Percentiles rank a stretch among this genome's conserved stretches.
Evolutionary conservation across 2,113 vertebrate species (phyloP).

Genomic region (Mirza zaza): DNA sequence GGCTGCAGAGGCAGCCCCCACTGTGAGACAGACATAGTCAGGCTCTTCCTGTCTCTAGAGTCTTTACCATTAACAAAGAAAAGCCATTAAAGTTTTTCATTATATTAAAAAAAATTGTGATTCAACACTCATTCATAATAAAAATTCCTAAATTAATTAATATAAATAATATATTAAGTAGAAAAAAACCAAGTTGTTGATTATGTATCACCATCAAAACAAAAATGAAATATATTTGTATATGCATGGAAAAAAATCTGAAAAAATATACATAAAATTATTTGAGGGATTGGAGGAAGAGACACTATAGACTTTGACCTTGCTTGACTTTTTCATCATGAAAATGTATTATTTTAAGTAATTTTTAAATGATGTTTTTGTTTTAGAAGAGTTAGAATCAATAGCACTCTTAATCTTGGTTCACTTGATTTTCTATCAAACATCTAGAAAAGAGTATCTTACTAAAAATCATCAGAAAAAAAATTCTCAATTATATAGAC

Average conservation of each 20-base stretch:
- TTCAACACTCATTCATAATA: slow-evolving; percentile 3
- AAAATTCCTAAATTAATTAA: neutral
- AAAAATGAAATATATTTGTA: slow-evolving; percentile 13
- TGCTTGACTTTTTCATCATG: neutral
- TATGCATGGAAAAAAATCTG: neutral
- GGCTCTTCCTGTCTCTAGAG: neutral
- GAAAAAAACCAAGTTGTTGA: neutral
- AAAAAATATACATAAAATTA: neutral
- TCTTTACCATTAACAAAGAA: neutral
- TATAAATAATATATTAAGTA: neutral
- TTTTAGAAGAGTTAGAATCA: slow-evolving; percentile 10
- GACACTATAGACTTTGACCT: neutral
- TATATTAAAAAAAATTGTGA: neutral
- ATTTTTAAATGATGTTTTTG: slow-evolving; percentile 33
- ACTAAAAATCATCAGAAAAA: neutral
- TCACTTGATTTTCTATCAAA: slow-evolving; percentile 38
- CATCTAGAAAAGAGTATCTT: slow-evolving; percentile 2
- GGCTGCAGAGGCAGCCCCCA: neutral
- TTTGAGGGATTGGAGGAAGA: neutral
- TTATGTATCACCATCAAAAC: neutral
- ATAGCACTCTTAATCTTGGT: neutral
- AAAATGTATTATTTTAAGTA: slow-evolving; percentile 8
- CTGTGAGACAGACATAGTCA: neutral
- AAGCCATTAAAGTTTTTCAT: neutral
- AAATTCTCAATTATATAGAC: neutral